phyloP scores from a whole-genome alignment of 2,113 vertebrate genomes.

The Tiliqua scincoides region DNA sequence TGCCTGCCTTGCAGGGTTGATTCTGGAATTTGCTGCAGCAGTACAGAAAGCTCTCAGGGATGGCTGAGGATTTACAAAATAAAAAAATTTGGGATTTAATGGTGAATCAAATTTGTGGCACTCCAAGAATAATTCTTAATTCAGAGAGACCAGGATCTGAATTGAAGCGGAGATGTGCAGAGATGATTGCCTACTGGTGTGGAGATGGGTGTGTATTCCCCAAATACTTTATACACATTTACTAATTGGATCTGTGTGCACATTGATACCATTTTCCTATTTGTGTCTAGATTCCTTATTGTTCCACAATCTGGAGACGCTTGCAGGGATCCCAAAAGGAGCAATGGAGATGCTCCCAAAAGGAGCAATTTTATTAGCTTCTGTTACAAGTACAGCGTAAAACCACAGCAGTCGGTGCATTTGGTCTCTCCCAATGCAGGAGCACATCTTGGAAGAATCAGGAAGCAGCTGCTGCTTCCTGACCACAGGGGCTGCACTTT shows the following conservation, averaged over 20 bases:
- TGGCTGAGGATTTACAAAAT: not conserved
- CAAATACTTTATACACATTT: not conserved
- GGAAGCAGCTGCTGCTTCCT: no score
- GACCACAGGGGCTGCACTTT: no score
- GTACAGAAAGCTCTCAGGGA: not conserved
- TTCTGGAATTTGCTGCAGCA: not conserved
- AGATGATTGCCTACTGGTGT: no score
- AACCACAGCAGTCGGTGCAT: no score
- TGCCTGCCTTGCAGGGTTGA: not conserved
- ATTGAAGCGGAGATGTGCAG: not conserved
- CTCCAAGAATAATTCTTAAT: not conserved
- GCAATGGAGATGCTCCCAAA: no score
- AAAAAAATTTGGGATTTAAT: not conserved
- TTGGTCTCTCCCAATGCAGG: no score
- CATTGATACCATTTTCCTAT: not conserved
- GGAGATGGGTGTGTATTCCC: not conserved
- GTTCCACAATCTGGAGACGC: not conserved
- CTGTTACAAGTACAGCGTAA: no score
- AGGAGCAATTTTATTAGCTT: no score
- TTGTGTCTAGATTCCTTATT: not conserved
- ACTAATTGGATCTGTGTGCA: not conserved
- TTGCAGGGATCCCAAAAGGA: no score
- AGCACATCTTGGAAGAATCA: no score
- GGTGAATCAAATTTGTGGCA: not conserved
- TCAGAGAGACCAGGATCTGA: not conserved